Base-by-base conservation (phyloP, 2,888 invertebrate genomes). In the Neoitamus cyanurus region DNA sequence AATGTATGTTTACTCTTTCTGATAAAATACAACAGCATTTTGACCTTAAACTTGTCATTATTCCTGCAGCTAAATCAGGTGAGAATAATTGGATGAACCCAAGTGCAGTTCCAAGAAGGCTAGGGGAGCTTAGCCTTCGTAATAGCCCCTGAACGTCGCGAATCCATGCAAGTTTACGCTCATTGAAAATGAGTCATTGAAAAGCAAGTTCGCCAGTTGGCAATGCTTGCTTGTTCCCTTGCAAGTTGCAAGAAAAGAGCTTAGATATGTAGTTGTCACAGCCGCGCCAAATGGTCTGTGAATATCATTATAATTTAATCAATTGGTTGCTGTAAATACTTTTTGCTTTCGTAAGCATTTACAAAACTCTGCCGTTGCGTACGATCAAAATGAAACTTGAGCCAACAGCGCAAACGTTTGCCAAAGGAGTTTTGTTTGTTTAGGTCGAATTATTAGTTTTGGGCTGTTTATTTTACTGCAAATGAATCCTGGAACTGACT, bases 31-130 rank as follows among this genome's bases (percentile, higher is more conserved):
- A 28, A 42, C 42, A n/a, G 42, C 25, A 42, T 11, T 75, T 28
- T n/a, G 28, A 75, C 75, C 75, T 75, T 75, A 75, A 75, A 75
- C 75, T 75, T 75, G 75, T 25, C 42, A 20, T 28, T 75, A 75
- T 58, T 42, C 15, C 15, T 58, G 58, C 25, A 1, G 25, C 58
- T 42, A 42, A 58, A 9, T 20, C 9, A 58, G 58, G 58, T 58
- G 58, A 15, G 58, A 42, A 58, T 58, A 58, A 58, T 58, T 58
- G 58, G 58, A 58, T 58, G 58, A 58, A 7, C 58, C 3, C 6
- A 58, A 11, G 9, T 20, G 9, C 25, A 20, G 58, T 9, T 58
- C 20, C 58, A 58, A 25, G 25, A 58, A 58, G 25, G 58, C 20
- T 25, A 25, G 25, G 25, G 20, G 9, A 25, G 58, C 58, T 58